Conservation (phyloP, 1,140 invertebrate species). For the Eufriesea mexicana region DNA sequence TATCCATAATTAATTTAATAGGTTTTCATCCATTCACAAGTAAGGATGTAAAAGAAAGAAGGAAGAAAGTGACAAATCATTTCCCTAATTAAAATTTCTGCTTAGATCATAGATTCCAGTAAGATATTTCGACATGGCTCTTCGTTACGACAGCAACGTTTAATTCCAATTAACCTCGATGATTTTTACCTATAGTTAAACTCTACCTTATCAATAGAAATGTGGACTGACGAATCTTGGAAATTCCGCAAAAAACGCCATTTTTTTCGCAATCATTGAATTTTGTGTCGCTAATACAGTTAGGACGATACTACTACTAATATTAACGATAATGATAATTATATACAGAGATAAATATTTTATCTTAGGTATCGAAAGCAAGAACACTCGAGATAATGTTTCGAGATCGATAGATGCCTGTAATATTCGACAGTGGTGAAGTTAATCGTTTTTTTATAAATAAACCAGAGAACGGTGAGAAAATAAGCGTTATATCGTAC, state of each 20-base stretch:
- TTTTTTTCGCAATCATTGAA: no score
- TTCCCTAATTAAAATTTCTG: neutral
- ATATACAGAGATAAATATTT: neutral
- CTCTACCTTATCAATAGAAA: neutral
- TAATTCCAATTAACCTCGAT: neutral
- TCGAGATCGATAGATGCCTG: neutral
- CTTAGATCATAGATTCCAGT: neutral
- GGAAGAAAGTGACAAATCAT: no score
- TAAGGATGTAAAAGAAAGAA: no score
- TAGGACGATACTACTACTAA: no score
- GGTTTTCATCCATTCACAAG: no score
- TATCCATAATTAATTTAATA: no score
- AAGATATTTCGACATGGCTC: neutral
- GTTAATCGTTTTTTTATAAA: conserved; percentile 13
- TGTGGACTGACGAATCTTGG: neutral
- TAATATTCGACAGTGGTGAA: neutral
- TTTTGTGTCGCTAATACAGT: no score
- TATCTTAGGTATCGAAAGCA: neutral
- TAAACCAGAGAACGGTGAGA: neutral
- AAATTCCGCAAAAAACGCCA: neutral
- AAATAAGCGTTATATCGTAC: neutral
- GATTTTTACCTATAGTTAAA: neutral
- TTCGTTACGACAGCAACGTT: neutral
- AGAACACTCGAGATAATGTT: neutral
- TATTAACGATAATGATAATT: neutral